Conservation (phyloP, 2,888 invertebrate species). For the Harpalus rubripes region DNA sequence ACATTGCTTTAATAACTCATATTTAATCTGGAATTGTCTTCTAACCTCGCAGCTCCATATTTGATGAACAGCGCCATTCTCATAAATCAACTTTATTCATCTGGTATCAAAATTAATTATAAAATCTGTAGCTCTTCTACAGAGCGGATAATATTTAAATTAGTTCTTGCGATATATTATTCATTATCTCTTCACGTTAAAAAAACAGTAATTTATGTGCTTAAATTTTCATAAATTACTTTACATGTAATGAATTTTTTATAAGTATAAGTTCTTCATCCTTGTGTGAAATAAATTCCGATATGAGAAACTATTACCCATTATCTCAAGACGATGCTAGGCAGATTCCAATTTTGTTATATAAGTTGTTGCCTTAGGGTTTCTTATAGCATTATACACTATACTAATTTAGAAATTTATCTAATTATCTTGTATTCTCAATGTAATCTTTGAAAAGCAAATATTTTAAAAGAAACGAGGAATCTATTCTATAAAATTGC, state of each 20-base stretch:
- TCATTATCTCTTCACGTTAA: conserved; percentile 61
- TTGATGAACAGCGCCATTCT: conserved; percentile 50
- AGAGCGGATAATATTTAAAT: conserved; percentile 60
- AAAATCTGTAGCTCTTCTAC: conserved; percentile 51
- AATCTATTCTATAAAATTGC: no score
- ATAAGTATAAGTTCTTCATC: conserved; percentile 56
- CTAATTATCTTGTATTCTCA: not conserved
- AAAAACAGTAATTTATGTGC: conserved; percentile 59
- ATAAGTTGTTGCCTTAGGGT: not conserved
- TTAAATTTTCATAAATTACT: conserved; percentile 63
- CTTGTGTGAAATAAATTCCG: conserved; percentile 43
- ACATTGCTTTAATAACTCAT: conserved; percentile 44
- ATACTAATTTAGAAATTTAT: not conserved
- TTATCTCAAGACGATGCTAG: not conserved
- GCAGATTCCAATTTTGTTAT: not conserved
- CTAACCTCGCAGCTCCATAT: conserved; percentile 22
- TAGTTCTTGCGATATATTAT: conserved; percentile 60
- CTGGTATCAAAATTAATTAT: conserved; percentile 62
- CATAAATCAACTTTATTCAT: conserved; percentile 54
- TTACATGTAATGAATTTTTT: conserved; percentile 62
- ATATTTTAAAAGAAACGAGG: not conserved
- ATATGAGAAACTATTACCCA: conserved; percentile 27
- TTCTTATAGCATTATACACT: not conserved
- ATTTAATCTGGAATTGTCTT: conserved; percentile 52
- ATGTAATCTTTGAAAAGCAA: not conserved